A percentile compares a stretch with the other conserved stretches of the same genome.
phyloP scores from a whole-genome alignment of 2,113 vertebrate genomes.

The Nannobrachium achirus region DNA sequence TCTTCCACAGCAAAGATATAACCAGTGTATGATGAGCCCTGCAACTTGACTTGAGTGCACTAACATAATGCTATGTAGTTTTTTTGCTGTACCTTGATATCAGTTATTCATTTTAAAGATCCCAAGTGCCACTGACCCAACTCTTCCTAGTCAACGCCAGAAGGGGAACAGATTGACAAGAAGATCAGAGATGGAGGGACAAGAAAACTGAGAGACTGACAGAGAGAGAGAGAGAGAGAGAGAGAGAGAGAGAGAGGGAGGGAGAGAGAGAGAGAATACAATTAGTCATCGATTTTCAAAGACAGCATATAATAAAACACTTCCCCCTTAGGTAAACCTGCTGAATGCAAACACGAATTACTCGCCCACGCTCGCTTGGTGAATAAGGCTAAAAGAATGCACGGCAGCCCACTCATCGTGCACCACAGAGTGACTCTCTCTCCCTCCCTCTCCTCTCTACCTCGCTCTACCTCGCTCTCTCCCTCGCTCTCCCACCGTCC shows the following conservation, averaged over 20 bases:
- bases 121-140: background rate
- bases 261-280: conserved; percentile 56
- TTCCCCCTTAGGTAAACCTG: conserved; percentile 83
- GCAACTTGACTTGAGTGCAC: conserved; percentile 1
- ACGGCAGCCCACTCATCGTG: conserved; percentile 74
- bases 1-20: background rate
- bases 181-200: too few relatives aligned
- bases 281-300: conserved; percentile 84
- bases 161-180: conserved; percentile 9
- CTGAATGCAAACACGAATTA: conserved; percentile 84
- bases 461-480: conserved; percentile 43
- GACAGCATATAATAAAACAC: conserved; percentile 81
- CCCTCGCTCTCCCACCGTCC: background rate
- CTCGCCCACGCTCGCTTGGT: conserved; percentile 73
- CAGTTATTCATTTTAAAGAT: background rate
- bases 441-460: conserved; percentile 47
- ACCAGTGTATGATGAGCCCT: background rate
- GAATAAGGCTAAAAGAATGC: conserved; percentile 84
- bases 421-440: conserved; percentile 68
- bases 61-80: background rate
- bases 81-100: background rate
- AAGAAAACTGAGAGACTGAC: conserved; percentile 20
- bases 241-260: conserved; percentile 14
- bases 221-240: conserved; percentile 34
- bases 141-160: conserved; percentile 21